A percentile compares a stretch with the other conserved stretches of the same genome.
Conservation (phyloP, 2,797 vertebrate species). For the Ptychobarbus kaznakovi region DNA sequence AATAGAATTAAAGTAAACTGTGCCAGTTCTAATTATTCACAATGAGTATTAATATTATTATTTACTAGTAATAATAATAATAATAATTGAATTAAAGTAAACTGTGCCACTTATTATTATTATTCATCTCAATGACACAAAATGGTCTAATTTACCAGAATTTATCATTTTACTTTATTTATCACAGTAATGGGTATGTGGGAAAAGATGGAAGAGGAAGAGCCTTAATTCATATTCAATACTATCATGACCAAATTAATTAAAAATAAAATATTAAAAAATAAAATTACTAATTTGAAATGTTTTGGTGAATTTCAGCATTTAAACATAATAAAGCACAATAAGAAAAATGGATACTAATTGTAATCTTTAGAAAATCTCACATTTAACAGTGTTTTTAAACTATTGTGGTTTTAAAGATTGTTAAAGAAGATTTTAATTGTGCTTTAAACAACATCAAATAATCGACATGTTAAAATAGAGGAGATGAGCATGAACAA, state of each 20-base stretch:
- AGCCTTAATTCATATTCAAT: not conserved
- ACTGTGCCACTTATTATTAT: not conserved
- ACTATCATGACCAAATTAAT: not conserved
- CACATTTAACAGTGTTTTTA: not conserved
- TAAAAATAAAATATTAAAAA: not conserved
- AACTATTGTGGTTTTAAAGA: not conserved
- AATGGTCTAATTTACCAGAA: not conserved
- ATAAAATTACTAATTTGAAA: not conserved
- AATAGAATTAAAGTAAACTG: not conserved
- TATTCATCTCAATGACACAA: not conserved
- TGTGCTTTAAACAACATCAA: not conserved
- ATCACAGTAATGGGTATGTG: not conserved
- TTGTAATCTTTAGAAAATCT: not conserved
- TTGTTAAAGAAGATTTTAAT: not conserved
- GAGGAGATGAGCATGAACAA: not conserved
- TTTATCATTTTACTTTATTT: not conserved
- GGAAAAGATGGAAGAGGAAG: not conserved
- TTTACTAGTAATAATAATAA: not conserved
- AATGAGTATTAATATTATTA: not conserved
- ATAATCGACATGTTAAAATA: not conserved
- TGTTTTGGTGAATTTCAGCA: not conserved
- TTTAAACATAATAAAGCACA: not conserved
- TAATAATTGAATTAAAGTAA: not conserved
- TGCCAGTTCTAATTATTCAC: not conserved
- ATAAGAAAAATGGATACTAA: not conserved